Evolutionary conservation across 1,140 invertebrate genomes (phyloP), one percentile per base, ranked within the genome.

Genomic region (Heliconius hermathena): DNA sequence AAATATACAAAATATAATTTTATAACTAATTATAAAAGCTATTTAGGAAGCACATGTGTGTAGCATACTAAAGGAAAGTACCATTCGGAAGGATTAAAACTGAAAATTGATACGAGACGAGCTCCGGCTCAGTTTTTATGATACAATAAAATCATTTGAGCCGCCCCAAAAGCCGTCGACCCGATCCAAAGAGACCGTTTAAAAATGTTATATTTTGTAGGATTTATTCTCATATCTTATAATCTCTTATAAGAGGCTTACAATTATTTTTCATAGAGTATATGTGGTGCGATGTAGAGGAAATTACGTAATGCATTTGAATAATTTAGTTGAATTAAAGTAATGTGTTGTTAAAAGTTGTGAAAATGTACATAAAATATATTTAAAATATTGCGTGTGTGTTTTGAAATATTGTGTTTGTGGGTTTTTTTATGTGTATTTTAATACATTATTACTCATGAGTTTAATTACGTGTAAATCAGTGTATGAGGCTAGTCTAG

Each of bases 101-200:
- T 29, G 71, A 60, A 26, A 73, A 76, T 73, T 60, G 70, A 76
- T 75, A 76, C 74, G 74, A 76, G 38, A 38, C 49, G 57, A 41
- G 57, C 33, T 38, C 74, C 11, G 79, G 83, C 78, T 36, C 76
- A 81, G 80, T 86, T 87, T 89, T 89, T 87, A 88, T 89, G 82
- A 76, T 77, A 82, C 78, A 85, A 88, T 89, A 87, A 86, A 88
- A 85, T 86, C 80, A 83, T 86, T 83, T 80, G 80, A 86, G 79
- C 83, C 81, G 82, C 52, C 83, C 79, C 81, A 75, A 71, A 83
- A 81, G 83, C 81, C 85, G 82, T 81, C 85, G 83, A 83, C 79
- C 82, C 80, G 79, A 83, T 77, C 73, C 77, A 73, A 79, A 81
- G 54, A 71, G 77, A 76, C 76, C 71, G 73, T 66, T 84, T 83